Percentiles rank a stretch among this genome's conserved stretches.
Evolutionary conservation across 2,797 vertebrate genomes (phyloP).

Genomic region (Staurois parvus): DNA sequence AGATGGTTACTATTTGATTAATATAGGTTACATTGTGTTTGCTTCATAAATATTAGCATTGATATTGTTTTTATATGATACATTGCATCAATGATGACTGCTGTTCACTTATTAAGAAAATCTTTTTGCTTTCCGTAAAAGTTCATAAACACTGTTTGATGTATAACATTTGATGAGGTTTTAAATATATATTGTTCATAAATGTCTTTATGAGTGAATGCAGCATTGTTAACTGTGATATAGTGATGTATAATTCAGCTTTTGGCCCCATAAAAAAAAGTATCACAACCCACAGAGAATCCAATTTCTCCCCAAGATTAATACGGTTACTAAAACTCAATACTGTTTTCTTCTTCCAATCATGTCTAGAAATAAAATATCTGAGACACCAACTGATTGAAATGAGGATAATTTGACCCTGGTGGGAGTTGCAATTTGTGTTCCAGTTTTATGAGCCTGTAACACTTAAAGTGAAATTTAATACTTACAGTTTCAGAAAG

Average conservation of each 20-base stretch:
- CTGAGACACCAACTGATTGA: slow-evolving; percentile 60
- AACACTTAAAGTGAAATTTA: slow-evolving; percentile 60
- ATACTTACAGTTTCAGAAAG: slow-evolving; percentile 55
- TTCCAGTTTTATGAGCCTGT: slow-evolving; percentile 59
- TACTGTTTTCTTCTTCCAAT: slow-evolving; percentile 59
- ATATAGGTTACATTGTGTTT: too few species aligned
- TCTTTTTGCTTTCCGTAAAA: background rate
- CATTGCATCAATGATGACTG: background rate
- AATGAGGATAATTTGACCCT: slow-evolving; percentile 61
- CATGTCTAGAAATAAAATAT: slow-evolving; percentile 62
- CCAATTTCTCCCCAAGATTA: slow-evolving; percentile 59
- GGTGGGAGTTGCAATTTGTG: slow-evolving; percentile 61
- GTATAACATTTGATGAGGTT: background rate
- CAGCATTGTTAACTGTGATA: slow-evolving; percentile 38
- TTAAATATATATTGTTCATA: slow-evolving; percentile 35
- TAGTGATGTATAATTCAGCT: slow-evolving; percentile 54
- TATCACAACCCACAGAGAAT: slow-evolving; percentile 54
- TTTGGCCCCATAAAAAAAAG: slow-evolving; percentile 48
- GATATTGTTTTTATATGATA: too few species aligned
- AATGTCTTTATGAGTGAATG: slow-evolving; percentile 38
- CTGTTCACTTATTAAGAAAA: slow-evolving; percentile 8
- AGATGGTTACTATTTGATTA: too few species aligned
- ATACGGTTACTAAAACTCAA: slow-evolving; percentile 60
- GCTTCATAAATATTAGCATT: too few species aligned
- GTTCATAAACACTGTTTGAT: background rate